These are phyloP conservation scores for Hypsibius dujardini DNA, from an alignment of 1,140 invertebrate genomes.

Conservation along the genomic window DNA sequence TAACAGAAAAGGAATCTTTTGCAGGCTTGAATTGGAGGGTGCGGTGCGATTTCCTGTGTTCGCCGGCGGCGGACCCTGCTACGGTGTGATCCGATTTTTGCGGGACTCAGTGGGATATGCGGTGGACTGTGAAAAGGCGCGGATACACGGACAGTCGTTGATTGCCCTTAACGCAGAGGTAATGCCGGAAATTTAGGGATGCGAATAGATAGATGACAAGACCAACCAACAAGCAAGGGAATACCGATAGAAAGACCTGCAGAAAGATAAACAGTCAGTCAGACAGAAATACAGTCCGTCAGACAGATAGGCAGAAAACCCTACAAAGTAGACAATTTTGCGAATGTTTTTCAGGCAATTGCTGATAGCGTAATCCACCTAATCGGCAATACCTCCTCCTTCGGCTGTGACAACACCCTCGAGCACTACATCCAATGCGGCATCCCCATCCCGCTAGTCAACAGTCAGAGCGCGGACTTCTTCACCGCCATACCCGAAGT, in stretches of 20 bases:
- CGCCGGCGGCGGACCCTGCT: slow-evolving; percentile 2
- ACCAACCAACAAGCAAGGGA: no score
- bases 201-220: no score
- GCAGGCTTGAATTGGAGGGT: background rate
- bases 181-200: no score
- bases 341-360: background rate
- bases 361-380: background rate
- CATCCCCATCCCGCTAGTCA: slow-evolving; percentile 4
- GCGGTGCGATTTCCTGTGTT: background rate
- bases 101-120: background rate
- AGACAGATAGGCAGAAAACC: no score
- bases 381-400: background rate
- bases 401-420: background rate
- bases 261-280: no score
- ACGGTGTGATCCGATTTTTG: background rate
- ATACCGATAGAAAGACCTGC: no score
- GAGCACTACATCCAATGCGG: slow-evolving; percentile 8
- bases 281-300: no score
- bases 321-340: no score
- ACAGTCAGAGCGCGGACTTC: background rate
- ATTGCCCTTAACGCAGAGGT: slow-evolving; percentile 4
- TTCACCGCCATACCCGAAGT: background rate
- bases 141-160: background rate
- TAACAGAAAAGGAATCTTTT: no score
- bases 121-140: background rate